Percentiles rank a stretch among this genome's conserved stretches.
Evolutionary conservation across 2,797 vertebrate species (phyloP).

Genomic region (Arrhamphus sclerolepis): DNA sequence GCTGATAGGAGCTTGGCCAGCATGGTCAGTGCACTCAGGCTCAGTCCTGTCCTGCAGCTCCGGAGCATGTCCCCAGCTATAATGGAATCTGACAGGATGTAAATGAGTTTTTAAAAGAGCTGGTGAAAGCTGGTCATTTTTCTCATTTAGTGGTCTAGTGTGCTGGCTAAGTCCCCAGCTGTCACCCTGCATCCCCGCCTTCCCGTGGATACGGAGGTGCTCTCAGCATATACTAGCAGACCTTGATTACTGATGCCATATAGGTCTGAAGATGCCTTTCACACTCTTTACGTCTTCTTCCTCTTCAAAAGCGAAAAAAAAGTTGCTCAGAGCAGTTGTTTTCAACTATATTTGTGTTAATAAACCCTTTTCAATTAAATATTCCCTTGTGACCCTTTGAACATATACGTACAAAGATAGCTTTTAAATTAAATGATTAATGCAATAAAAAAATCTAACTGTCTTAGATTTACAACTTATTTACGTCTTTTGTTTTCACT

Average conservation of each 20-base stretch:
- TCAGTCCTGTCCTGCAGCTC: constrained; percentile 79
- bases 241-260: constrained; percentile 79
- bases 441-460: too few relatives aligned
- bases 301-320: too few relatives aligned
- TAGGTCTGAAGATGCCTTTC: constrained; percentile 33
- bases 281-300: constrained; percentile 18
- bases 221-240: constrained; percentile 74
- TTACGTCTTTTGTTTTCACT: too few relatives aligned
- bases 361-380: too few relatives aligned
- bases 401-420: too few relatives aligned
- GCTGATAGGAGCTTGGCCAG: constrained; percentile 73
- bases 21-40: constrained; percentile 74
- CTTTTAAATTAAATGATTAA: too few relatives aligned
- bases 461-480: too few relatives aligned
- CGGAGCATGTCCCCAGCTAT: constrained; percentile 77
- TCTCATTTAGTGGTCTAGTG: constrained; percentile 94
- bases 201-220: constrained; percentile 77
- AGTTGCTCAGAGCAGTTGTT: background rate
- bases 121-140: constrained; percentile 91
- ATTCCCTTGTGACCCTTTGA: too few relatives aligned
- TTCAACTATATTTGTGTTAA: too few relatives aligned
- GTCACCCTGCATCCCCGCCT: constrained; percentile 77
- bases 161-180: constrained; percentile 87
- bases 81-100: constrained; percentile 98
- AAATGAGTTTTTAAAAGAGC: constrained; percentile 96